These are phyloP conservation scores for Rhodeus uyekii DNA, from an alignment of 2,797 vertebrate genomes.

Conservation along the genomic window DNA sequence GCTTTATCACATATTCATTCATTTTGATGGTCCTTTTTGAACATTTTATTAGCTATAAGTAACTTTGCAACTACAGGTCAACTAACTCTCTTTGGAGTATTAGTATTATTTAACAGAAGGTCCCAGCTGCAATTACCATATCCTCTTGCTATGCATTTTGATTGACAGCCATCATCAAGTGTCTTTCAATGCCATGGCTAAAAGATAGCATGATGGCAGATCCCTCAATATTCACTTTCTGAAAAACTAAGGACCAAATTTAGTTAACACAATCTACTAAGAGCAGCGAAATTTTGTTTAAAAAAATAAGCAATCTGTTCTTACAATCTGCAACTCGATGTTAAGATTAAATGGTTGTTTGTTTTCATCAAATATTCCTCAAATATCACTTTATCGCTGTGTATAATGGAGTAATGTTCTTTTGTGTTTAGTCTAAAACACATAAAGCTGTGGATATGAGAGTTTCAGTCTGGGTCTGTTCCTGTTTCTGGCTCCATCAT, in stretches of 20 bases:
- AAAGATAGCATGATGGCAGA: constrained; percentile 70
- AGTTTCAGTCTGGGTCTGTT: background rate
- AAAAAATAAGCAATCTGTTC: no score
- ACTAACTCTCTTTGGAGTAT: no score
- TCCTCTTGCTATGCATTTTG: constrained; percentile 59
- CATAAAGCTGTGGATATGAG: background rate
- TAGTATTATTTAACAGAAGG: constrained; percentile 22
- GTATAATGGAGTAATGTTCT: background rate
- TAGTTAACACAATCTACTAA: no score
- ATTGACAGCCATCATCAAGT: constrained; percentile 65
- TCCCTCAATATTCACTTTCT: constrained; percentile 72
- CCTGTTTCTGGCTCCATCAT: background rate
- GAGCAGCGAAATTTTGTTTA: no score
- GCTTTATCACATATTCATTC: background rate
- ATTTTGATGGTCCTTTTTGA: no score
- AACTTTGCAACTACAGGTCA: no score
- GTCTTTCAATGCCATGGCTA: constrained; percentile 53
- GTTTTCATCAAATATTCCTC: background rate
- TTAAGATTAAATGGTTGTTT: background rate
- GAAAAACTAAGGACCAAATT: constrained; percentile 53
- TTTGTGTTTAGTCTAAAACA: background rate
- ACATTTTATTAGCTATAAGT: no score
- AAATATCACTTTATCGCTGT: background rate
- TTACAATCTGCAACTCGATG: no score
- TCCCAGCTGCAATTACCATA: constrained; percentile 59